Percentiles rank a stretch among this genome's conserved stretches.
Evolutionary conservation across 2,888 invertebrate species (phyloP).

Genomic region (Cephus pulcher): DNA sequence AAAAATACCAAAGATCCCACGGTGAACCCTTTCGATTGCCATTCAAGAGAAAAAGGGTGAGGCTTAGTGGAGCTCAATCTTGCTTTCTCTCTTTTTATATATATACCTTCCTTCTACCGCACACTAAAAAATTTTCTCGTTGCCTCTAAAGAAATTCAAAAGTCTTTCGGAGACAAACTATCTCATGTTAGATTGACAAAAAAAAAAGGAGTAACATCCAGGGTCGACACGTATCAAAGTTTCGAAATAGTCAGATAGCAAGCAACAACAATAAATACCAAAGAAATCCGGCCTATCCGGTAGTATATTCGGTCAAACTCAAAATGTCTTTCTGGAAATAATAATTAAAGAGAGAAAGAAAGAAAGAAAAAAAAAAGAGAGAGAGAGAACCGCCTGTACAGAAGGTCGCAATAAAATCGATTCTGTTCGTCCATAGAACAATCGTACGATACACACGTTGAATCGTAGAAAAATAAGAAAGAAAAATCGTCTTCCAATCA

Average conservation of each 20-base stretch:
- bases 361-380: not conserved
- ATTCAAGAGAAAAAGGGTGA: not conserved
- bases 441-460: not conserved
- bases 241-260: not conserved
- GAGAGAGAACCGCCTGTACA: not conserved
- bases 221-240: not conserved
- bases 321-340: not conserved
- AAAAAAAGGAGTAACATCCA: not conserved
- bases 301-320: not conserved
- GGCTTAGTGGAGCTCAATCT: constrained; percentile 2
- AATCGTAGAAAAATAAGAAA: not conserved
- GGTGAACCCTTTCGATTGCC: not conserved
- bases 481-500: not conserved
- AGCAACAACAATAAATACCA: not conserved
- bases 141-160: not conserved
- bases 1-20: not conserved
- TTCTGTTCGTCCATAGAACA: not conserved
- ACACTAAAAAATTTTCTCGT: not conserved
- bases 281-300: not conserved
- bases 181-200: not conserved
- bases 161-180: not conserved
- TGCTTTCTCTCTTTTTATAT: constrained; percentile 11
- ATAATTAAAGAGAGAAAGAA: not conserved
- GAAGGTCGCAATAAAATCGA: not conserved
- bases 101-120: not conserved